phyloP scores from a whole-genome alignment of 2,888 invertebrate species.

The Oligia latruncula region DNA sequence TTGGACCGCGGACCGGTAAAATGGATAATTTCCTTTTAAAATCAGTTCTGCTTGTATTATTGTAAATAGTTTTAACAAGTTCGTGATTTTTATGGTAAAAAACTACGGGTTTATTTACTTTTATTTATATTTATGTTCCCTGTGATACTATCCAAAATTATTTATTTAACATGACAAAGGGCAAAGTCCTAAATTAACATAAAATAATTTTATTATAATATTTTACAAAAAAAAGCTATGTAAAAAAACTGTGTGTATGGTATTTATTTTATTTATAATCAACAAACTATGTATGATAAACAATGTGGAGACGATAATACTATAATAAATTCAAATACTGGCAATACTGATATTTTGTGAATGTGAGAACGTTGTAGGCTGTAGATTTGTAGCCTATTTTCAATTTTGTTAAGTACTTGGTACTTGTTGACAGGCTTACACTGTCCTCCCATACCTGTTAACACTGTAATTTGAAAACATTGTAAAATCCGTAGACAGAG shows the following conservation, averaged over 20 bases:
- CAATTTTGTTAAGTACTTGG: too few species aligned
- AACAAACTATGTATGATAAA: background rate
- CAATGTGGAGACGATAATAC: background rate
- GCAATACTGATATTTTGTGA: background rate
- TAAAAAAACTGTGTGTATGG: background rate
- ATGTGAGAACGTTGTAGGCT: too few species aligned
- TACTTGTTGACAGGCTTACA: too few species aligned
- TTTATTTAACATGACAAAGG: constrained; percentile 17
- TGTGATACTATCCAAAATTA: constrained; percentile 45
- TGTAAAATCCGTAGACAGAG: too few species aligned
- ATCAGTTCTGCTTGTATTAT: background rate
- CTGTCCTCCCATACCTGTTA: too few species aligned
- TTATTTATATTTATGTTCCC: constrained; percentile 19
- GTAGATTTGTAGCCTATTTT: too few species aligned
- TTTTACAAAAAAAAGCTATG: background rate
- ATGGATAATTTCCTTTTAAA: background rate
- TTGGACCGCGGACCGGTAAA: background rate
- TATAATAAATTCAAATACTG: background rate
- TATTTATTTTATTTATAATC: constrained; percentile 18
- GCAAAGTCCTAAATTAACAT: background rate
- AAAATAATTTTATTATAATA: background rate
- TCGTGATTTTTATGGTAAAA: constrained; percentile 29
- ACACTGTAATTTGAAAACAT: too few species aligned
- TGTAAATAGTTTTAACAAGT: constrained; percentile 29
- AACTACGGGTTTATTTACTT: constrained; percentile 38